A percentile compares a stretch with the other conserved stretches of the same genome.
phyloP scores from a whole-genome alignment of 2,888 invertebrate species.

The Hirtodrosophila confusa region DNA sequence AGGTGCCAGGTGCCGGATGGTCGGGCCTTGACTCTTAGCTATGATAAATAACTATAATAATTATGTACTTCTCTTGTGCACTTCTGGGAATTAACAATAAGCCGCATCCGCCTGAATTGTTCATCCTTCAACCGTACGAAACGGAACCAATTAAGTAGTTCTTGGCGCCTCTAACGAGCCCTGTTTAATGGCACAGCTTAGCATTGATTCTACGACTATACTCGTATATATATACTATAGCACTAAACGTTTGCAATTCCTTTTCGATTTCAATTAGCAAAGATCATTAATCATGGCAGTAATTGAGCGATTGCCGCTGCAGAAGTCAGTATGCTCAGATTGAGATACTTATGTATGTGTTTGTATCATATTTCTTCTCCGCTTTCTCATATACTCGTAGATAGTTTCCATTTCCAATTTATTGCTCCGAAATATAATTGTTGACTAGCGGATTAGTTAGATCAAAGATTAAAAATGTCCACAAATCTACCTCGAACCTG shows the following conservation, averaged over 20 bases:
- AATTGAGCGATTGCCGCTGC: slow-evolving; percentile 18
- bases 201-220: slow-evolving; percentile 36
- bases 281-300: slow-evolving; percentile 50
- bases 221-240: background rate
- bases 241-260: slow-evolving; percentile 41
- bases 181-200: slow-evolving; percentile 50
- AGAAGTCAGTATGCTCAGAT: slow-evolving; percentile 17
- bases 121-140: slow-evolving; percentile 66
- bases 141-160: slow-evolving; percentile 49
- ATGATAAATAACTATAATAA: slow-evolving; percentile 27
- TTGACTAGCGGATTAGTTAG: background rate
- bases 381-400: background rate
- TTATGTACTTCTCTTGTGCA: slow-evolving; percentile 13
- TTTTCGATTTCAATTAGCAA: slow-evolving; percentile 20
- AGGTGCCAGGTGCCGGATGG: background rate
- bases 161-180: slow-evolving; percentile 63
- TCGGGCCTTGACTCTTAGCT: slow-evolving; percentile 28
- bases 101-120: slow-evolving; percentile 3
- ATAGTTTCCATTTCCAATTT: background rate
- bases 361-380: slow-evolving; percentile 4
- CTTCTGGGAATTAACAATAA: slow-evolving; percentile 43
- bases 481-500: background rate
- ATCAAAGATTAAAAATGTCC: slow-evolving; percentile 11
- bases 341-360: slow-evolving; percentile 22
- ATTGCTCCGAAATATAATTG: background rate